Base-by-base conservation (phyloP, 2,113 vertebrate species). In the Menura novaehollandiae region DNA sequence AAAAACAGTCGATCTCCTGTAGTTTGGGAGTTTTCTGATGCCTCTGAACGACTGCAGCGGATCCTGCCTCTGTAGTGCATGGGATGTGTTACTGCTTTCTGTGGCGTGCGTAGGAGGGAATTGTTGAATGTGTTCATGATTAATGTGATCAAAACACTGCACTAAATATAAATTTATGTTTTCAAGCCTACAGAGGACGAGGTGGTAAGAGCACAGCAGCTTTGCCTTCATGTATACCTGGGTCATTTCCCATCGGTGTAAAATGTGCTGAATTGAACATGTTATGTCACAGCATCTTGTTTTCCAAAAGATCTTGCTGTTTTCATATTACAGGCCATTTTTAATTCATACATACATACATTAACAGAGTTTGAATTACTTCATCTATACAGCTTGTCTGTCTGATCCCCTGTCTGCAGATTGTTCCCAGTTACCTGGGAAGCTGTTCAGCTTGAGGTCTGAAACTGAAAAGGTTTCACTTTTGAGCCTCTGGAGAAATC, bases 151-250 rank as follows among this genome's bases (percentile, higher is more conserved):
- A 15, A 77, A 90, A 97, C 91, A 59, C 86, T 92, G 91, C 98
- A 98, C 97, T 99, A 99, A 98, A 98, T 98, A 83, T 98, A 96
- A 97, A 98, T 98, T 99, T 99, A 93, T 98, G 97, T 98, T 99
- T 99, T 98, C 99, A 99, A 99, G 99, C 99, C 98, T 98, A 46
- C 96, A 68, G 98, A 99, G 98, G 99, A 99, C 49, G 99, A 99
- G 98, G 99, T 98, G 99, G 99, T 99, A 99, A 99, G 99, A 99
- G 79, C 86, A 76, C 68, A 92, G 97, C 90, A 62, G 93, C 95
- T 97, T 93, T 97, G 95, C 96, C 64, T 98, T 96, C 95, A 80
- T 97, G 88, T 96, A 58, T 97, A 91, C 94, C 95, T 92, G 97
- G 87, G 90, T 92, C 96, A 96, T 97, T 94, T 91, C 94, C 96